These are phyloP conservation scores for Hyla sarda DNA, from an alignment of 2,113 vertebrate species.

Conservation along the genomic window DNA sequence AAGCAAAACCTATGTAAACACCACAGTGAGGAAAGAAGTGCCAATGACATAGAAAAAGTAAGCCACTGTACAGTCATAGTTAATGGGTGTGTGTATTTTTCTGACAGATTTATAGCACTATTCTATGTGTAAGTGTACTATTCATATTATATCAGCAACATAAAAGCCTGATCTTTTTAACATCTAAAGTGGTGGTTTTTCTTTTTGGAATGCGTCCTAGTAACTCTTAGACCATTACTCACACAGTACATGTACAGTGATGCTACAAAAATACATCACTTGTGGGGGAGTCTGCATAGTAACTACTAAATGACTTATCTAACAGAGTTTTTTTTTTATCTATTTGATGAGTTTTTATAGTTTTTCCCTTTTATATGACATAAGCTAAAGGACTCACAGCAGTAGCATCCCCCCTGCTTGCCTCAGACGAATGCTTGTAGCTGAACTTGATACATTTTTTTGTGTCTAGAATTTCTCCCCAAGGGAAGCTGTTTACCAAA, in stretches of 20 bases:
- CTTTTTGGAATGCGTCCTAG: background rate
- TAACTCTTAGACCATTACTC: constrained; percentile 30
- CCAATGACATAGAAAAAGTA: background rate
- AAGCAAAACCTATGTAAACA: background rate
- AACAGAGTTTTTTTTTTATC: background rate
- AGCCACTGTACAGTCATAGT: background rate
- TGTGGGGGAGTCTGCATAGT: constrained; percentile 6
- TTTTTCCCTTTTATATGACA: background rate
- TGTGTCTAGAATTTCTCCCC: constrained; percentile 17
- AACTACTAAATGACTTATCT: background rate
- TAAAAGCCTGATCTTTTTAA: constrained; percentile 6
- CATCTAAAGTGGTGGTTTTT: background rate
- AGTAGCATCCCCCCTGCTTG: background rate
- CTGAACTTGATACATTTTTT: background rate
- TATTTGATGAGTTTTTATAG: background rate
- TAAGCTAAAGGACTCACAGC: background rate
- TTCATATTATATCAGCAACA: constrained; percentile 8
- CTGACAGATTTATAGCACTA: background rate
- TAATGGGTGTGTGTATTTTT: constrained; percentile 10
- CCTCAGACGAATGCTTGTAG: background rate
- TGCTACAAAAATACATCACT: constrained; percentile 1
- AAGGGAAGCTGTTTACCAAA: constrained; percentile 8
- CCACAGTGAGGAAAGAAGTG: background rate
- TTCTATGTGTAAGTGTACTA: background rate
- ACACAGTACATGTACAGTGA: background rate